Percentiles rank a stretch among this genome's conserved stretches.
phyloP scores from a whole-genome alignment of 2,797 vertebrate genomes.

The Sebastes vulpes region DNA sequence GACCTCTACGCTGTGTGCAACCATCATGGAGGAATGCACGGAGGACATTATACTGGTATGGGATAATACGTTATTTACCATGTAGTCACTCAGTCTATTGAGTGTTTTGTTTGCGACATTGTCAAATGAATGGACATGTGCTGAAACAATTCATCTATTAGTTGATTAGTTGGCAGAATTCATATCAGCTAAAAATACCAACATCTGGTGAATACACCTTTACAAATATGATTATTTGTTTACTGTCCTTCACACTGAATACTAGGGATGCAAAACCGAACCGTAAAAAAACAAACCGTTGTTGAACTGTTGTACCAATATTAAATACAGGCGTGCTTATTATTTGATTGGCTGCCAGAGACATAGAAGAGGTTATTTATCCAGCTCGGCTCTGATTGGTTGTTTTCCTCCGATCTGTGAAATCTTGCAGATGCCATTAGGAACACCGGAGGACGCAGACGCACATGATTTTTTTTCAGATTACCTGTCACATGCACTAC shows the following conservation, averaged over 20 bases:
- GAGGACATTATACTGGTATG: constrained; percentile 95
- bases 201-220: not conserved
- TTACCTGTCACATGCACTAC: no score
- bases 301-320: no score
- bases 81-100: not conserved
- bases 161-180: not conserved
- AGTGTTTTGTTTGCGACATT: not conserved
- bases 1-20: constrained; percentile 96
- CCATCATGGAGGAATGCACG: constrained; percentile 95
- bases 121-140: not conserved
- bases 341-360: no score
- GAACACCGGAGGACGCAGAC: accelerated
- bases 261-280: not conserved
- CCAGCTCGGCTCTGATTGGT: no score
- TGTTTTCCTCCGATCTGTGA: no score
- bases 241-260: not conserved
- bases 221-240: not conserved
- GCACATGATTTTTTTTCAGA: no score
- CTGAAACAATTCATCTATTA: not conserved
- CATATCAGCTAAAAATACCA: not conserved
- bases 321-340: accelerated
- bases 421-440: no score
- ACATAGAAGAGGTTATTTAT: no score
- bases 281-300: not conserved
- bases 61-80: not conserved